These are phyloP conservation scores for Astyanax mexicanus DNA, from an alignment of 2,797 vertebrate species.

Conservation along the genomic window DNA sequence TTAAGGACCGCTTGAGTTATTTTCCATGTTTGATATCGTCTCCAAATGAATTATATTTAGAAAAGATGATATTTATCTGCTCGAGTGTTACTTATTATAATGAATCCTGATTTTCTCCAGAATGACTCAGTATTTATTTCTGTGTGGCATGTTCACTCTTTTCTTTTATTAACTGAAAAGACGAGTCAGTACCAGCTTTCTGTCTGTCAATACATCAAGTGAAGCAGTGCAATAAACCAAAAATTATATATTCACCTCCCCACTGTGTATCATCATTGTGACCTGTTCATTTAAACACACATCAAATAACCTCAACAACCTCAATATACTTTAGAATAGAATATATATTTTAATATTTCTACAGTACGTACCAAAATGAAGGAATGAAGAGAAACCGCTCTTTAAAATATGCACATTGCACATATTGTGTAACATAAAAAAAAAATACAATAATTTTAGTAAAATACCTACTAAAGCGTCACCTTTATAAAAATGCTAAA, in stretches of 20 bases:
- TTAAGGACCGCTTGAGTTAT: background rate
- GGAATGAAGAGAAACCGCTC: too few species aligned
- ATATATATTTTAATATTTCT: conserved; percentile 38
- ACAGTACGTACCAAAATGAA: conserved; percentile 48
- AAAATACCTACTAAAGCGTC: conserved; percentile 30
- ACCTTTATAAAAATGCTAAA: conserved; percentile 54
- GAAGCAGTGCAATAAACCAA: conserved; percentile 42
- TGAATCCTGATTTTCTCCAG: background rate
- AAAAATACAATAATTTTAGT: conserved; percentile 39
- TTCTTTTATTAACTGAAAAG: conserved; percentile 42
- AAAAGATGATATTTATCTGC: background rate
- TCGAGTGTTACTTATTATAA: too few species aligned
- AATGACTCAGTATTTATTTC: background rate
- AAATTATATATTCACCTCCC: background rate
- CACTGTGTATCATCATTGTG: background rate
- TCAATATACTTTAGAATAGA: background rate
- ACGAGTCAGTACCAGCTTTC: conserved; percentile 58
- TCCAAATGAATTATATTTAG: background rate
- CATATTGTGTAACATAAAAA: conserved; percentile 28
- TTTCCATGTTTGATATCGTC: background rate
- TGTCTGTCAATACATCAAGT: conserved; percentile 5
- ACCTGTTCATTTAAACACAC: too few species aligned
- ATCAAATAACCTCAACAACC: background rate
- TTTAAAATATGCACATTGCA: conserved; percentile 59
- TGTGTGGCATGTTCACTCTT: conserved; percentile 53